Evolutionary conservation across 2,888 invertebrate species (phyloP).

Genomic region (Sinhomidia bicolor): DNA sequence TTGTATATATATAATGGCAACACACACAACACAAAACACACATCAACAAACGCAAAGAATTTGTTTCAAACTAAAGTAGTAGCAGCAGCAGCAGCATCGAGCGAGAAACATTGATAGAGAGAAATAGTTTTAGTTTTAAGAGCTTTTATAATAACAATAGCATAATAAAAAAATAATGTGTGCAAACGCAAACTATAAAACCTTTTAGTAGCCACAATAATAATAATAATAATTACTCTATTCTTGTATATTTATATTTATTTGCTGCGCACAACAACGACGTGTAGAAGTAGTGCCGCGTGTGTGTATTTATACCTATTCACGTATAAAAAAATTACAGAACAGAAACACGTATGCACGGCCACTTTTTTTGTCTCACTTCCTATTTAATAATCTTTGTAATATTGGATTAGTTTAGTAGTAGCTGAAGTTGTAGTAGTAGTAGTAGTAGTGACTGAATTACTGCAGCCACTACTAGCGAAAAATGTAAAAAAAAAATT

Average conservation of each 20-base stretch:
- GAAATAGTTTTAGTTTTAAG: neutral
- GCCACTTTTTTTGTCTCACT: slow-evolving; percentile 17
- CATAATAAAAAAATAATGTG: too few relatives aligned
- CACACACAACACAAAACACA: too few relatives aligned
- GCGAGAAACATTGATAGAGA: neutral
- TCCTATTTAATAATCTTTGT: slow-evolving; percentile 23
- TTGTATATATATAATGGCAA: too few relatives aligned
- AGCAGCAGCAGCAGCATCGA: neutral
- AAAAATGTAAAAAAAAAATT: slow-evolving; percentile 15
- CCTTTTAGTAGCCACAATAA: neutral
- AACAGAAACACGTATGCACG: slow-evolving; percentile 7
- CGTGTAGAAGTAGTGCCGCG: neutral
- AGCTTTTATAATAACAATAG: too few relatives aligned
- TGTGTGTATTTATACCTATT: neutral
- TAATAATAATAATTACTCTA: too few relatives aligned
- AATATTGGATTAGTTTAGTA: slow-evolving; percentile 32
- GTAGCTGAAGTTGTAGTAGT: too few relatives aligned
- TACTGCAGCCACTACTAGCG: slow-evolving; percentile 12
- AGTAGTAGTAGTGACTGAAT: slow-evolving; percentile 23
- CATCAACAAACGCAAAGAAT: neutral
- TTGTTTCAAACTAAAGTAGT: slow-evolving; percentile 2
- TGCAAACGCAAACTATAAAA: too few relatives aligned
- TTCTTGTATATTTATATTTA: too few relatives aligned
- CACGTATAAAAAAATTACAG: slow-evolving; percentile 26
- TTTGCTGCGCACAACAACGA: slow-evolving; percentile 16